Evolutionary conservation across 2,113 vertebrate species (phyloP).

Genomic region (Chunga burmeisteri): DNA sequence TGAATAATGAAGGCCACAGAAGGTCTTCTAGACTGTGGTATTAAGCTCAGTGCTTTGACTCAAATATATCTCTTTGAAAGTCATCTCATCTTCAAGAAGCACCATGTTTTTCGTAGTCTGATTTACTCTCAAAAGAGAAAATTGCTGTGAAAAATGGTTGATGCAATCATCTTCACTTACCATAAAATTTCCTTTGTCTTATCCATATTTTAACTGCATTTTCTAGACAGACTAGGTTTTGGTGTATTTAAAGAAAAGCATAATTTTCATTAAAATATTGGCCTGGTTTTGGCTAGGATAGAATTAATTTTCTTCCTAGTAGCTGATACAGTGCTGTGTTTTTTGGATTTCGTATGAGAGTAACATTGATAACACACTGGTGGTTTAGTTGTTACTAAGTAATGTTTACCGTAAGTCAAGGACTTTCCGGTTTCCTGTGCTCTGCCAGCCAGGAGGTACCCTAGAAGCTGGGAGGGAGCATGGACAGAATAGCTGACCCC

Average conservation of each 20-base stretch:
- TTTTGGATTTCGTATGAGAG: too few relatives aligned
- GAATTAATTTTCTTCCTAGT: too few relatives aligned
- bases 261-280: background rate
- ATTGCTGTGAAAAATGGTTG: background rate
- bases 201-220: background rate
- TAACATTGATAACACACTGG: too few relatives aligned
- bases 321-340: too few relatives aligned
- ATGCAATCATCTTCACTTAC: background rate
- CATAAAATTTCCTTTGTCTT: background rate
- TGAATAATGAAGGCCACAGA: background rate
- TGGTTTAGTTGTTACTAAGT: too few relatives aligned
- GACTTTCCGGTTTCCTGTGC: too few relatives aligned
- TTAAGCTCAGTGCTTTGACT: background rate
- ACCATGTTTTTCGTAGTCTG: background rate
- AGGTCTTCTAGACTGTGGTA: background rate
- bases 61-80: background rate
- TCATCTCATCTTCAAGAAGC: background rate
- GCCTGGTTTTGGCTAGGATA: too few relatives aligned
- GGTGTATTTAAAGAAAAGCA: background rate
- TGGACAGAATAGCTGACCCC: too few relatives aligned
- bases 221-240: background rate
- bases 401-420: too few relatives aligned
- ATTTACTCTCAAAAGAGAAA: background rate
- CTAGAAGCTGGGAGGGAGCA: too few relatives aligned
- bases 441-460: too few relatives aligned